Evolutionary conservation across 2,113 vertebrate species (phyloP).

Genomic region (Amphiprion percula): DNA sequence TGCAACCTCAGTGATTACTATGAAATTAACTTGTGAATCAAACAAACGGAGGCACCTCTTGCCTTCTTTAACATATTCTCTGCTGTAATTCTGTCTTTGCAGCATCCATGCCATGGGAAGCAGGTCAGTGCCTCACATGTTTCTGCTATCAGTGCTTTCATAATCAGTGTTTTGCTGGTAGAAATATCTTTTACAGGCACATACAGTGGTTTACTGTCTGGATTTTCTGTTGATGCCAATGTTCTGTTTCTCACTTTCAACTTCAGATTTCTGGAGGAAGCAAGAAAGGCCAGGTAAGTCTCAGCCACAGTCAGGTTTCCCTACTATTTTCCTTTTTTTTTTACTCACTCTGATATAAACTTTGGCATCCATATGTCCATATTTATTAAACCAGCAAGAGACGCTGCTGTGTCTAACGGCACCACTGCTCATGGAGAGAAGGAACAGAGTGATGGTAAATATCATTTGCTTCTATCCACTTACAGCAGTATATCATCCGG

Average conservation of each 20-base stretch:
- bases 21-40: neutral
- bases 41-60: too few relatives aligned
- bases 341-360: neutral
- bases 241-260: neutral
- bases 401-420: slow-evolving; percentile 9
- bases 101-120: slow-evolving; percentile 68
- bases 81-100: slow-evolving; percentile 18
- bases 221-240: neutral
- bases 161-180: neutral
- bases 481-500: too few relatives aligned
- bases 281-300: slow-evolving; percentile 6
- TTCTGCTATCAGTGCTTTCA: neutral
- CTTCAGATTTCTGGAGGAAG: slow-evolving; percentile 71
- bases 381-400: slow-evolving; percentile 14
- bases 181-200: neutral
- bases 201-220: neutral
- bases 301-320: neutral
- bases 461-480: too few relatives aligned
- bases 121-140: slow-evolving; percentile 44
- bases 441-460: neutral
- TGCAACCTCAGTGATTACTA: too few relatives aligned
- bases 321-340: neutral
- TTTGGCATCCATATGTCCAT: neutral
- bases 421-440: accelerated
- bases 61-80: neutral